phyloP scores from a whole-genome alignment of 23 tunicate species.

The Trididemnum nubilum region DNA sequence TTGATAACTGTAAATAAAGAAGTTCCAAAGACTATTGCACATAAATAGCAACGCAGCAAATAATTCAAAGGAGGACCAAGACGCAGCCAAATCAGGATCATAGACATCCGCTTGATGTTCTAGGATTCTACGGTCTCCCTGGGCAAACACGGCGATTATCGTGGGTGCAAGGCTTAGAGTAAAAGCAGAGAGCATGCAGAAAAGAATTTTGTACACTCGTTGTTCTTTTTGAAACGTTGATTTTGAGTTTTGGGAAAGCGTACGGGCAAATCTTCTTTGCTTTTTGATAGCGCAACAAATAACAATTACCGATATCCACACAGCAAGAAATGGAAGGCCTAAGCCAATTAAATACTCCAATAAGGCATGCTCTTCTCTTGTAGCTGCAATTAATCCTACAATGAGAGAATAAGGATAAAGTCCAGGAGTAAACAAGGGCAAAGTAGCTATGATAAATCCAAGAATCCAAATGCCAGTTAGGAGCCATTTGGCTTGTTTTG shows the following conservation, averaged over 20 bases:
- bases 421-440: not conserved
- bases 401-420: not conserved
- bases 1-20: not conserved
- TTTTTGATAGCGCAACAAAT: not conserved
- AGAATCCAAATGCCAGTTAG: not conserved
- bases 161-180: not conserved
- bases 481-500: not conserved
- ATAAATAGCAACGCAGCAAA: not conserved
- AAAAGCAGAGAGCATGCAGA: not conserved
- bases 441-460: not conserved
- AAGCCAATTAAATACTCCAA: not conserved
- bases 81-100: not conserved
- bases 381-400: not conserved
- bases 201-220: not conserved
- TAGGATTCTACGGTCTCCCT: not conserved
- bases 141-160: not conserved
- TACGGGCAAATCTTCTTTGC: not conserved
- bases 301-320: not conserved
- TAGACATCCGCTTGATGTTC: not conserved
- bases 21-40: not conserved
- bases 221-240: not conserved
- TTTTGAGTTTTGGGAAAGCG: not conserved
- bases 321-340: not conserved
- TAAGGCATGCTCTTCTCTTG: not conserved
- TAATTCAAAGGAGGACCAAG: not conserved